Percentiles rank a stretch among this genome's conserved stretches.
phyloP scores from a whole-genome alignment of 2,888 invertebrate species.

The Machimus rusticus region DNA sequence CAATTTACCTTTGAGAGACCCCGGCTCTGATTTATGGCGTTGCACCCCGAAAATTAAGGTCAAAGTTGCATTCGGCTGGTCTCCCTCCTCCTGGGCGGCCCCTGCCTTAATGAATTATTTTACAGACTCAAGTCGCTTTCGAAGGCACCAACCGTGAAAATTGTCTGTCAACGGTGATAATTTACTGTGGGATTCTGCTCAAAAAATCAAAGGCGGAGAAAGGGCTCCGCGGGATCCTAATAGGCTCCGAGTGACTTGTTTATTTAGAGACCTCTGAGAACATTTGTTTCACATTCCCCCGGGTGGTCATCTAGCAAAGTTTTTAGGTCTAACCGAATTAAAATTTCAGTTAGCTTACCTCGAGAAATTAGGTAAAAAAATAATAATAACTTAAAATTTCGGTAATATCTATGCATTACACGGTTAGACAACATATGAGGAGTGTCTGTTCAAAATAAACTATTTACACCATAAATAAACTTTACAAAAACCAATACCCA shows the following conservation, averaged over 20 bases:
- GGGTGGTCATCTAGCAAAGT: background rate
- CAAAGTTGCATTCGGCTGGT: background rate
- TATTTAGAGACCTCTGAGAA: background rate
- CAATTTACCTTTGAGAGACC: background rate
- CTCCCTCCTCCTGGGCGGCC: background rate
- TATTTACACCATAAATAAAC: too few species aligned
- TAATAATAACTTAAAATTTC: too few species aligned
- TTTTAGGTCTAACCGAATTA: background rate
- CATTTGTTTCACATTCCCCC: background rate
- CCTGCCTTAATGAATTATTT: background rate
- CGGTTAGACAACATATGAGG: too few species aligned
- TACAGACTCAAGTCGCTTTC: background rate
- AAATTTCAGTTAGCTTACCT: background rate
- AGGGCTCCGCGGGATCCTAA: background rate
- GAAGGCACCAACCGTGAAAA: background rate
- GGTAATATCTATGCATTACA: too few species aligned
- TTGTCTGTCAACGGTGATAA: slow-evolving; percentile 2
- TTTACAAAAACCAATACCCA: too few species aligned
- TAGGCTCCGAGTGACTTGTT: background rate
- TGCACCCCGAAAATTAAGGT: slow-evolving; percentile 28
- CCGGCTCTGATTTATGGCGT: slow-evolving; percentile 12
- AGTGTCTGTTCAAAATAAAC: too few species aligned
- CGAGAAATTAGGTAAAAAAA: background rate
- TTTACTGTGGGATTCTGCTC: background rate
- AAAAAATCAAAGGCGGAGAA: background rate